Conservation (phyloP, 2,888 invertebrate genomes). For the Ectemnius cavifrons region DNA sequence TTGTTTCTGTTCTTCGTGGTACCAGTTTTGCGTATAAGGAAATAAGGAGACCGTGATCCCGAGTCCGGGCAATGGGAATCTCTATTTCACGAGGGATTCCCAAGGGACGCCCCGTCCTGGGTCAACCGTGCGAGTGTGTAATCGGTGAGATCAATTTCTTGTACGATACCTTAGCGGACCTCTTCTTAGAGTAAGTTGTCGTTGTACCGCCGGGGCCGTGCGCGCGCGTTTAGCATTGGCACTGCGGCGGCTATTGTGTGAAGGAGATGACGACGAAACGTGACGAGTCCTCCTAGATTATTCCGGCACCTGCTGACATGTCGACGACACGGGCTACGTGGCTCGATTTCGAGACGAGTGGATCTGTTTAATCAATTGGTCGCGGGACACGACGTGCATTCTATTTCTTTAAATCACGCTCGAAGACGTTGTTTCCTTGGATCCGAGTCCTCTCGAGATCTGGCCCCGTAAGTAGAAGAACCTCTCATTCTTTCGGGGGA, state of each 20-base stretch:
- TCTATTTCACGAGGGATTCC: conserved; percentile 22
- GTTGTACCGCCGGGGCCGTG: conserved; percentile 41
- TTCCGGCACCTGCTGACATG: conserved; percentile 22
- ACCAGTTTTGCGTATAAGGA: conserved; percentile 13
- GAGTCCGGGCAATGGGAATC: conserved; percentile 16
- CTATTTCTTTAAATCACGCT: neutral
- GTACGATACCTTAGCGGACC: conserved; percentile 62
- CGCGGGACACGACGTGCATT: conserved; percentile 5
- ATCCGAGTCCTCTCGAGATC: conserved; percentile 23
- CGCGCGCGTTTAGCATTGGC: conserved; percentile 39
- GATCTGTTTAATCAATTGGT: neutral
- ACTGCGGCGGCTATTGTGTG: conserved; percentile 30
- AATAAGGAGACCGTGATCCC: conserved; percentile 11
- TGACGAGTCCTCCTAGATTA: conserved; percentile 47
- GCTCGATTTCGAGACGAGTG: conserved; percentile 34
- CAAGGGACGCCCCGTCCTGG: conserved; percentile 24
- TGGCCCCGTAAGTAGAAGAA: conserved; percentile 21
- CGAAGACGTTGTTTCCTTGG: conserved; percentile 7
- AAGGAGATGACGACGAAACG: conserved; percentile 39
- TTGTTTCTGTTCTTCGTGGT: conserved; percentile 20
- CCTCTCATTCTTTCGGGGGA: conserved; percentile 20
- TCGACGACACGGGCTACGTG: conserved; percentile 9
- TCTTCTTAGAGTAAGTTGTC: conserved; percentile 58
- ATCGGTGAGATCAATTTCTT: conserved; percentile 59
- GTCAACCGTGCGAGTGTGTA: conserved; percentile 34